These are phyloP conservation scores for Platanista minor DNA, from an alignment of 2,113 vertebrate species.

Conservation along the genomic window DNA sequence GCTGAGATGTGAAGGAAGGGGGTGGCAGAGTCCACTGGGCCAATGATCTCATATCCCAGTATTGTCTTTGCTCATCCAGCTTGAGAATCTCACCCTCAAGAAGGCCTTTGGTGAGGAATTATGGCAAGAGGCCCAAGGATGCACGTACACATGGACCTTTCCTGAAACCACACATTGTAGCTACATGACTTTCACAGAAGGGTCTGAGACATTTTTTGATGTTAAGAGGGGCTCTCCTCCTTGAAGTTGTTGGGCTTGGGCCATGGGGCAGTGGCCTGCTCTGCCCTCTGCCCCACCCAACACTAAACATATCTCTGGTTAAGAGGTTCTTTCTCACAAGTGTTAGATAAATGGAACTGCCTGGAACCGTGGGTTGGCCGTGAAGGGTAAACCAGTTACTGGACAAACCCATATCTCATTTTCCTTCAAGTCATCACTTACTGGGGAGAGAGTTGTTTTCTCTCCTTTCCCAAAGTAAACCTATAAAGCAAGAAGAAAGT, in stretches of 20 bases:
- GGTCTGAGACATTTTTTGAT: background rate
- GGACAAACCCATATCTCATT: background rate
- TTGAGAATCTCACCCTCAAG: background rate
- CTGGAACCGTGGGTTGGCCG: background rate
- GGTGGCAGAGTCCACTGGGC: background rate
- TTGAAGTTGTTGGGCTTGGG: background rate
- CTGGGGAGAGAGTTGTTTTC: background rate
- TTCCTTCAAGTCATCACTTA: slow-evolving; percentile 8
- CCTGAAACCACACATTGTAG: background rate
- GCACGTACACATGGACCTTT: background rate
- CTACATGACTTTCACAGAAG: background rate
- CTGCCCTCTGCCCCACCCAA: background rate
- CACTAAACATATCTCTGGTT: background rate
- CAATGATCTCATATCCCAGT: background rate
- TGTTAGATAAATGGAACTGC: slow-evolving; percentile 8
- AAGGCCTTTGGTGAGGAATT: background rate
- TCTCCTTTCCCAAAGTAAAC: slow-evolving; percentile 15
- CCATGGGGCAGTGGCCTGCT: background rate
- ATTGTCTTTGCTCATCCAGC: background rate
- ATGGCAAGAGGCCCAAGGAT: background rate
- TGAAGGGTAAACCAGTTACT: background rate
- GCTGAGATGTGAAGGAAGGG: background rate
- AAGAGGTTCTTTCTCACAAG: slow-evolving; percentile 16
- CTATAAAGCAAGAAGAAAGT: slow-evolving; percentile 14
- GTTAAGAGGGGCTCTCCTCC: background rate